Evolutionary conservation across 2,888 invertebrate species (phyloP), one percentile per base, ranked within the genome.

Genomic region (Panopea generosa): DNA sequence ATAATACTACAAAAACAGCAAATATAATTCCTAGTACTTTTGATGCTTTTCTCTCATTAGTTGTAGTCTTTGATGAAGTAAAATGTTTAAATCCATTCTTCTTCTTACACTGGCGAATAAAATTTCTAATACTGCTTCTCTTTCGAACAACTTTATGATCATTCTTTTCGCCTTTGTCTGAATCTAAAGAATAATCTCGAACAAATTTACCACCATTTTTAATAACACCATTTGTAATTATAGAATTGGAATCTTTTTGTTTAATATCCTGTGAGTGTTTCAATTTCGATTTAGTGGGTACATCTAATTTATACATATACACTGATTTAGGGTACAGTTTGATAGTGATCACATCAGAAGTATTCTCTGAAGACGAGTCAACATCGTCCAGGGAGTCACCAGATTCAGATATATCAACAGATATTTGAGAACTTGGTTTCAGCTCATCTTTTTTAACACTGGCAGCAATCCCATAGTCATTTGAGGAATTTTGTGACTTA

Each of bases 21-120:
- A 92, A 92, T 38, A 92, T 92, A 49, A 92, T 91, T 11, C 91
- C 91, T 29, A 92, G 80, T n/a, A 92, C 92, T 79, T 92, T 91
- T 6, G 92, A 90, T 0, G 92, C 92, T 76, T 92, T 92, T 65
- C 84, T 85, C 74, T 92, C 92, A 70, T 92, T 92, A 38, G 85
- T 85, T n/a, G 86, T 89, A 2, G 88, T 84, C 72, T 88, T 87
- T 24, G 86, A 86, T 22, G 89, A 86, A 26, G 88, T 65, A 1
- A 88, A 66, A 61, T 86, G 85, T 61, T 76, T 82, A 6, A 82
- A 69, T 22, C 77, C 75, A 29, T 79, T 72, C 26, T 33, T 62
- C 7, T 61, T 68, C 62, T 73, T 82, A 29, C 77, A 73, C 27
- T 69, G 66, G n/a, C 61, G 66, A 2, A 82, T 53, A 57, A 82